These are phyloP conservation scores for Bradypodion pumilum DNA, from an alignment of 2,797 vertebrate genomes.

Conservation along the genomic window DNA sequence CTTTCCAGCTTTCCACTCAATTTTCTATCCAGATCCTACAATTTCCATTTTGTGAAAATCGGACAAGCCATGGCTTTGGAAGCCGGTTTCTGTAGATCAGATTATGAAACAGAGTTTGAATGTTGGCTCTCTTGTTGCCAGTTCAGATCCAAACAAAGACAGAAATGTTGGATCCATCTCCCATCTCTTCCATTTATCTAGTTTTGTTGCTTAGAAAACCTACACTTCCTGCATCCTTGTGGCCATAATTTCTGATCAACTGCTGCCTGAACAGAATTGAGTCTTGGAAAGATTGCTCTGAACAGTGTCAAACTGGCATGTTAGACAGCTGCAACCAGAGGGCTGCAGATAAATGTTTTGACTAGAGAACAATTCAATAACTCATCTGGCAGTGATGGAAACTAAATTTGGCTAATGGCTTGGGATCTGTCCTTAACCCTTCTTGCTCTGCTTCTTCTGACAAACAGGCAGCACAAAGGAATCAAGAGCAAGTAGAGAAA, in stretches of 20 bases:
- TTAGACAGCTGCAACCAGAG: conserved; percentile 37
- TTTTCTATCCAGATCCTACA: background rate
- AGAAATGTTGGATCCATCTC: background rate
- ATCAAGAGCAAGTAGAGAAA: background rate
- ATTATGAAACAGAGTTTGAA: background rate
- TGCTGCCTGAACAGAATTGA: background rate
- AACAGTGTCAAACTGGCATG: background rate
- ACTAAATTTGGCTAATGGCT: conserved; percentile 41
- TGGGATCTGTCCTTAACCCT: conserved; percentile 23
- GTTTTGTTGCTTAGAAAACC: conserved; percentile 10
- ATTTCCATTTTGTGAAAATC: background rate
- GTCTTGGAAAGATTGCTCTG: conserved; percentile 43
- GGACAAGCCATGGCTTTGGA: background rate
- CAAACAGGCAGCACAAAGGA: background rate
- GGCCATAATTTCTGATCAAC: conserved; percentile 24
- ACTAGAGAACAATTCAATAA: conserved; percentile 43
- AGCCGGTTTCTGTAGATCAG: background rate
- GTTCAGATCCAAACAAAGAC: conserved; percentile 11
- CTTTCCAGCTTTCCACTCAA: background rate
- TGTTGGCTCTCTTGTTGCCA: background rate
- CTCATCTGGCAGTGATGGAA: conserved; percentile 34
- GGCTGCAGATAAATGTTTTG: conserved; percentile 30
- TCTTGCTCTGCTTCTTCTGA: conserved; percentile 1
- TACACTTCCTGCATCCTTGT: background rate
- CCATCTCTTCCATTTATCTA: conserved; percentile 28